A percentile compares a stretch with the other conserved stretches of the same genome.
Evolutionary conservation across 2,113 vertebrate genomes (phyloP).

Genomic region (Cyrtonyx montezumae): DNA sequence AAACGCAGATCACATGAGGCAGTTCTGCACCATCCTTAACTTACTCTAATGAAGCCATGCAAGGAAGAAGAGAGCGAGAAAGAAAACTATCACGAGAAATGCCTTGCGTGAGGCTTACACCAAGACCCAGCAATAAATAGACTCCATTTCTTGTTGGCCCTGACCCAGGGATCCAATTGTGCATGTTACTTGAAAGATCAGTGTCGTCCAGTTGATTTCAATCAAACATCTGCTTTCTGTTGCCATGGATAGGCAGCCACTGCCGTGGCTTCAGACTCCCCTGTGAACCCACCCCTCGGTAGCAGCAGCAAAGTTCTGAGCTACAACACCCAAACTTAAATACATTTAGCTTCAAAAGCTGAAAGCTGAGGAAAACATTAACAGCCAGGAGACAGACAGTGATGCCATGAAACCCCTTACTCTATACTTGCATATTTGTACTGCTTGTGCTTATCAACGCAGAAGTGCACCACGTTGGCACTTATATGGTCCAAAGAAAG

Average conservation of each 20-base stretch:
- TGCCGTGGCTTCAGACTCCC: not conserved
- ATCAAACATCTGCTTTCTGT: not conserved
- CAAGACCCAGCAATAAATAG: not conserved
- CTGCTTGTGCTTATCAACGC: not conserved
- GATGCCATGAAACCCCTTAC: not conserved
- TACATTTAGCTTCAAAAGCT: not conserved
- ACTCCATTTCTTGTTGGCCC: not conserved
- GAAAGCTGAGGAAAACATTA: not conserved
- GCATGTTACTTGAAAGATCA: not conserved
- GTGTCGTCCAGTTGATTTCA: not conserved
- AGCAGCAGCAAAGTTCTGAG: not conserved
- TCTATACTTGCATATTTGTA: not conserved
- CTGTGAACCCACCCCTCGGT: not conserved
- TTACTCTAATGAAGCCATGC: not conserved
- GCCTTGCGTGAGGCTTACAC: not conserved
- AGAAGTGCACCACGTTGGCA: not conserved
- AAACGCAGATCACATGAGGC: fast-evolving
- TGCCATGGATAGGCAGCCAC: not conserved
- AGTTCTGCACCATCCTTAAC: not conserved
- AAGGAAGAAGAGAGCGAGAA: not conserved
- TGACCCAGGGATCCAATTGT: not conserved
- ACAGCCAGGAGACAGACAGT: slow-evolving; percentile 10
- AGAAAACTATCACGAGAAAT: not conserved
- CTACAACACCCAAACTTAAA: not conserved
- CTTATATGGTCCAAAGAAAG: slow-evolving; percentile 2